phyloP scores from a whole-genome alignment of 2,797 vertebrate genomes.

The Erethizon dorsatum region DNA sequence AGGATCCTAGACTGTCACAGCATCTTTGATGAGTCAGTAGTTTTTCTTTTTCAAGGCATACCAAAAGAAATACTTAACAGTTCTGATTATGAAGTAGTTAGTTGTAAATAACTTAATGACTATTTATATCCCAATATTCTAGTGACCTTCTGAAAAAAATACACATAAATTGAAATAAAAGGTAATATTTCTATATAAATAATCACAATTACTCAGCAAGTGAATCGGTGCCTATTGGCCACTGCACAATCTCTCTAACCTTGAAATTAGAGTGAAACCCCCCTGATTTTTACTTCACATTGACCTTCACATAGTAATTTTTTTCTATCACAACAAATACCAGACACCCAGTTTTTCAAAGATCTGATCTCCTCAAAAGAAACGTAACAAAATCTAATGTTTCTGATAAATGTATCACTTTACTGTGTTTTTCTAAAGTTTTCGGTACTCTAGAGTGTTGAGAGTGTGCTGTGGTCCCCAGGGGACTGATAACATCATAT shows the following conservation, averaged over 20 bases:
- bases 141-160: slow-evolving; percentile 4
- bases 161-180: neutral
- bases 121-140: neutral
- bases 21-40: neutral
- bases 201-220: neutral
- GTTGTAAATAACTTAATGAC: neutral
- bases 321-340: neutral
- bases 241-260: neutral
- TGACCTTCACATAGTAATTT: neutral
- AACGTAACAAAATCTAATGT: neutral
- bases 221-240: neutral
- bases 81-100: slow-evolving; percentile 11
- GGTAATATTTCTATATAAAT: neutral
- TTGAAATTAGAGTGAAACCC: slow-evolving; percentile 13
- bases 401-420: slow-evolving; percentile 17
- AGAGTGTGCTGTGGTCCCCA: neutral
- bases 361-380: neutral
- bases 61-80: neutral
- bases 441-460: neutral
- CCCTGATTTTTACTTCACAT: neutral
- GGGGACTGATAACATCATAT: neutral
- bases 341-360: slow-evolving; percentile 46
- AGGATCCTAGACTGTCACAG: neutral
- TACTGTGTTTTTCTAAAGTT: slow-evolving; percentile 44
- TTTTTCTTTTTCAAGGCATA: neutral